Evolutionary conservation across 2,888 invertebrate genomes (phyloP).

Genomic region (Acanthococcus lagerstroemiae): DNA sequence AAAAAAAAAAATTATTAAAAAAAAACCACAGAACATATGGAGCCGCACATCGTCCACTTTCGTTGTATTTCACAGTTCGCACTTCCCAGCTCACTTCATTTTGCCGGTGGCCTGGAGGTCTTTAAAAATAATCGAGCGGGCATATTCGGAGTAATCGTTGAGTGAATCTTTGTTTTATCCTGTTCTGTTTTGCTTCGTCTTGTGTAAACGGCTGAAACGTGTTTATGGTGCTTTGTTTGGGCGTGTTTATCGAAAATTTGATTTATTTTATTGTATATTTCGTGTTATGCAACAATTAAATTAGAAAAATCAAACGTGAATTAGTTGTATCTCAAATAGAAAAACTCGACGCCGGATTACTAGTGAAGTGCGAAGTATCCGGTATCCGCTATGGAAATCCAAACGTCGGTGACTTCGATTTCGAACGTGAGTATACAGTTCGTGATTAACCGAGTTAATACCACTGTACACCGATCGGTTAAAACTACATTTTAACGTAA

Average conservation of each 20-base stretch:
- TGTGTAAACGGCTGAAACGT: conserved; percentile 27
- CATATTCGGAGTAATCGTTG: conserved; percentile 26
- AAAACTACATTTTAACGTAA: too few relatives aligned
- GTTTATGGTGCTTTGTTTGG: conserved; percentile 29
- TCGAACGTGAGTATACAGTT: too few relatives aligned
- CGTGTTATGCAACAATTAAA: background rate
- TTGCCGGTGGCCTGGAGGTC: conserved; percentile 10
- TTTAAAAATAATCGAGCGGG: conserved; percentile 30
- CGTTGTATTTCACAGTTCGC: too few relatives aligned
- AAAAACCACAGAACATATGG: too few relatives aligned
- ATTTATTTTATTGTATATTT: conserved; percentile 10
- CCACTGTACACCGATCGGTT: too few relatives aligned
- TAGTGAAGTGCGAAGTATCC: too few relatives aligned
- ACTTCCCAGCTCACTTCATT: background rate
- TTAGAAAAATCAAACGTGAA: background rate
- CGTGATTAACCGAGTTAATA: too few relatives aligned
- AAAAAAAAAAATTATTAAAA: too few relatives aligned
- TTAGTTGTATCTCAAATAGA: too few relatives aligned
- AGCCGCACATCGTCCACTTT: too few relatives aligned
- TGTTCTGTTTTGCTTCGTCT: conserved; percentile 30
- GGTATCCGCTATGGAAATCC: conserved; percentile 8
- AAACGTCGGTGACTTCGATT: conserved; percentile 18
- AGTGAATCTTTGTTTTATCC: conserved; percentile 28
- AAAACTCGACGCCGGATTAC: too few relatives aligned
- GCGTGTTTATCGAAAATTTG: conserved; percentile 19